Evolutionary conservation across 1,140 invertebrate species (phyloP), one percentile per base, ranked within the genome.

Genomic region (Eupeodes corollae): DNA sequence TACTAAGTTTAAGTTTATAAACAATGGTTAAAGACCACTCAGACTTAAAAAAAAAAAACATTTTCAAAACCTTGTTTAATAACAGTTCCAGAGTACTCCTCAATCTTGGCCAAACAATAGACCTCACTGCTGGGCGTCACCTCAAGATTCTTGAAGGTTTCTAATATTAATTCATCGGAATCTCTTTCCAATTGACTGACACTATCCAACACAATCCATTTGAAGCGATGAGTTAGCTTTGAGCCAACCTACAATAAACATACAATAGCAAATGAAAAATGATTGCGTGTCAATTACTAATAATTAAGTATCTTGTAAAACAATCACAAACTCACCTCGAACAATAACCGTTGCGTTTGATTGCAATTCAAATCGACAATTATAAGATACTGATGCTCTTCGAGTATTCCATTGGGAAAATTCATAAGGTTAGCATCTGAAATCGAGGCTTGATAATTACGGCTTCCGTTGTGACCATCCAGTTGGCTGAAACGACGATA

Each of bases 301-400:
- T 33, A n/a, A 46, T 26, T 26, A 40, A 31, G 18, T 31, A 8
- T 13, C 6, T n/a, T 30, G 6, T n/a, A 21, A 37, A 46, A 19
- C 13, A 38, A 33, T 18, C 5, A 46, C 2, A 30, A 9, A 2
- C 9, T 5, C 5, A 18, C 21, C 6, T 40, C n/a, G 13, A 15
- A 5, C 37, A 47, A 18, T 31, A 47, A 21, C 14, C 5, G 26
- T 3, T 14, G 11, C 14, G 37, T 39, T 13, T 31, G 11, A n/a
- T 37, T 31, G 35, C 46, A 47, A 13, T 33, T 16, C 5, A 40
- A 33, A 33, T 47, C 46, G 3, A 47, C 35, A 11, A 47, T 31
- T 9, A 47, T 47, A 19, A 47, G 19, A 3, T 47, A 18, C 6
- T 41, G 21, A 21, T 47, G 37, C 30, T 47, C 46, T 16, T 47